phyloP scores from a whole-genome alignment of 2,888 invertebrate species.

The Platerodrilus igneus region DNA sequence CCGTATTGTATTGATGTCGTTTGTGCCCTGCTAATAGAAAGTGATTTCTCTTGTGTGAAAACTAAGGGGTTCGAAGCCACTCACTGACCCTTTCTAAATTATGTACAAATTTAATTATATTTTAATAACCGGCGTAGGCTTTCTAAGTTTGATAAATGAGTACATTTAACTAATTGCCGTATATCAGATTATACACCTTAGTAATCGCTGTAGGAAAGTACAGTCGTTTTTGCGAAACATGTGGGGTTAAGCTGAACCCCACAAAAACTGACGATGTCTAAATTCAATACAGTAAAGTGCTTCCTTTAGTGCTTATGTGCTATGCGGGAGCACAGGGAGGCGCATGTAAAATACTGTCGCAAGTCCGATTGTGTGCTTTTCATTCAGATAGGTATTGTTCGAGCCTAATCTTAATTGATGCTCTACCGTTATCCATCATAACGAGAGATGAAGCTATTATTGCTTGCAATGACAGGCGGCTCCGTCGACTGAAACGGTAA shows the following conservation, averaged over 20 bases:
- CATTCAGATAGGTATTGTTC: slow-evolving; percentile 46
- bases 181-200: slow-evolving; percentile 46
- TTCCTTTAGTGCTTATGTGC: slow-evolving; percentile 35
- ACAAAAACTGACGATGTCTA: slow-evolving; percentile 43
- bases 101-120: slow-evolving; percentile 47
- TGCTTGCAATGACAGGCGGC: slow-evolving; percentile 41
- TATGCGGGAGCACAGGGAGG: slow-evolving; percentile 30
- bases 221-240: too few relatives aligned
- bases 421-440: slow-evolving; percentile 49
- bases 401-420: slow-evolving; percentile 50
- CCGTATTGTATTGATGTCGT: too few relatives aligned
- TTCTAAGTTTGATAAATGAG: slow-evolving; percentile 45
- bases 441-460: slow-evolving; percentile 41
- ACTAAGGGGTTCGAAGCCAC: too few relatives aligned
- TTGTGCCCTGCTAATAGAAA: too few relatives aligned
- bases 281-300: slow-evolving; percentile 51
- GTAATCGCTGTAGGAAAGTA: slow-evolving; percentile 21
- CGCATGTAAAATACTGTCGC: slow-evolving; percentile 26
- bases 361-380: slow-evolving; percentile 30
- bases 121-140: slow-evolving; percentile 42
- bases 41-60: too few relatives aligned
- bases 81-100: slow-evolving; percentile 43
- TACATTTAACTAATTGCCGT: slow-evolving; percentile 48
- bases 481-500: slow-evolving; percentile 23
- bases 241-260: slow-evolving; percentile 31